Evolutionary conservation across 1,140 invertebrate species (phyloP).

Genomic region (Bursaphelenchus mucronatus): DNA sequence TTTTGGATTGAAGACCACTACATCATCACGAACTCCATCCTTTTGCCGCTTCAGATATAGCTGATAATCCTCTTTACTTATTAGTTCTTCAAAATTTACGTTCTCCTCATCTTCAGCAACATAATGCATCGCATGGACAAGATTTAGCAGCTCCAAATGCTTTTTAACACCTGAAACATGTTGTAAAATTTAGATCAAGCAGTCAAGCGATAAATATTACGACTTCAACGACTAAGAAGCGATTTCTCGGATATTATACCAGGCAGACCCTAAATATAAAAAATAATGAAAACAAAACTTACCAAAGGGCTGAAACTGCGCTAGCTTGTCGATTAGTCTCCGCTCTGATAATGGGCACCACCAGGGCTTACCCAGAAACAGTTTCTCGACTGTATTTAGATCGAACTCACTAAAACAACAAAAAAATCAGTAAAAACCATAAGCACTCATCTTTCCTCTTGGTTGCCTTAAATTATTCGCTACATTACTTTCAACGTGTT

Average conservation of each 20-base stretch:
- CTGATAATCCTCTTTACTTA: conserved; percentile 10
- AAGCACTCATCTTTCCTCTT: background rate
- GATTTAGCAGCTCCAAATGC: conserved; percentile 1
- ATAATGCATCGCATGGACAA: conserved; percentile 9
- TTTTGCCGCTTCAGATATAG: conserved; percentile 8
- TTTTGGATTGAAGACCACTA: conserved; percentile 7
- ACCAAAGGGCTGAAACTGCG: conserved; percentile 12
- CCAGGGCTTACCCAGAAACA: conserved; percentile 1
- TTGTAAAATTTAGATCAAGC: too few species aligned
- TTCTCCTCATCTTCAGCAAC: conserved; percentile 17
- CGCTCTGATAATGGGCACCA: conserved; percentile 17
- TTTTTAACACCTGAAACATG: conserved; percentile 12
- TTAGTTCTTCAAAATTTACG: conserved; percentile 7
- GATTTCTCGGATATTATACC: too few species aligned
- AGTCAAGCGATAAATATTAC: too few species aligned
- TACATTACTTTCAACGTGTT: background rate
- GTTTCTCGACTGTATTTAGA: background rate
- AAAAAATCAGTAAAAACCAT: background rate
- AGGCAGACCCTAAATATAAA: background rate
- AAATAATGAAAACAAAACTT: background rate
- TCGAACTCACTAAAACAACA: conserved; percentile 1
- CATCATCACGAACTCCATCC: background rate
- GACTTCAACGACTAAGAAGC: too few species aligned
- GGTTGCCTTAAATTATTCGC: background rate
- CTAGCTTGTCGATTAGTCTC: background rate